Evolutionary conservation across 2,113 vertebrate genomes (phyloP), one percentile per base, ranked within the genome.

Genomic region (Phoxinus phoxinus): DNA sequence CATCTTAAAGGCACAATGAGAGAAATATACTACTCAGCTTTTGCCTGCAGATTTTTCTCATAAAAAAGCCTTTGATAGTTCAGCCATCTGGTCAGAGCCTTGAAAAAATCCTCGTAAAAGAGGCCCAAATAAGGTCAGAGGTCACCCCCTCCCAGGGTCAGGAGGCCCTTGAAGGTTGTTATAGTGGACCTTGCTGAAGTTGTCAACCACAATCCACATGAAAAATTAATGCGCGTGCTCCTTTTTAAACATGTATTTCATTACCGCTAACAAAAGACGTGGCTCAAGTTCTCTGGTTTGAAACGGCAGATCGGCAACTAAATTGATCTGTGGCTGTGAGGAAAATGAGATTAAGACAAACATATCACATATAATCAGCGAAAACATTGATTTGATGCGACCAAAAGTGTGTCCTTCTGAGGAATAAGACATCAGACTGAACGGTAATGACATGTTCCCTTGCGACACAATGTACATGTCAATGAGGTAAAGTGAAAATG

Each of bases 61-160:
- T 98, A 98, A 99, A 99, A 94, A 94, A 92, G 89, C 91, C 96
- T 98, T 97, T 99, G 97, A 99, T 99, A 98, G 97, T 96, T 97
- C 96, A 95, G 96, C 98, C 98, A 99, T 99, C 98, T 99, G 98
- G 97, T 94, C 94, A 90, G 92, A 96, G 96, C 92, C 93, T 90
- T 83, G 85, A 96, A 95, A 97, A 96, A 95, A 96, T 96, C 94
- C 94, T 96, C 96, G 96, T 97, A 97, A 97, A 97, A 97, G 96
- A 94, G 96, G 95, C 96, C 96, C 95, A 92, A 96, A 94, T 93
- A 96, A 96, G 97, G 97, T 97, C 93, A 98, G 93, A 95, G 98
- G 97, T 97, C 96, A 93, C 94, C 92, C 94, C 95, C 96, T 95
- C 94, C 92, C 93, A 92, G 94, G 97, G 97, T 98, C 98, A 98